Evolutionary conservation across 2,888 invertebrate genomes (phyloP), one percentile per base, ranked within the genome.

Genomic region (Agapetus fuscipes): DNA sequence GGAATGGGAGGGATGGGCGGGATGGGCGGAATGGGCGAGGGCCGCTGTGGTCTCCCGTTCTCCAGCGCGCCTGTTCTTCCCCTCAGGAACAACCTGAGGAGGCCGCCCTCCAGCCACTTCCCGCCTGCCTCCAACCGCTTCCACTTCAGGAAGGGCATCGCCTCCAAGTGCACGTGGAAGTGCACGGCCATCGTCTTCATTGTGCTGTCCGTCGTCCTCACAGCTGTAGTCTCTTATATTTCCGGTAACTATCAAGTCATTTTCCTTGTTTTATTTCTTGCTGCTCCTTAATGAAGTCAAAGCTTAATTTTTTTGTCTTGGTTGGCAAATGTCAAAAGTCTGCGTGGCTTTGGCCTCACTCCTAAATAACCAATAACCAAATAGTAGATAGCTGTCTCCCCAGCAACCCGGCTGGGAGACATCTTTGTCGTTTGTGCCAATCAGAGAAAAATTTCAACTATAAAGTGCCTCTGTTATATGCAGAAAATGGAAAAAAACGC

Each of bases 121-220:
- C 78, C 82, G 49, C 75, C 74, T 29, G 69, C 75, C 15, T 70
- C 74, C 51, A 82, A 83, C 52, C 75, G 87, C 54, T 86, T 87
- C 68, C 88, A 86, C 65, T 87, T 88, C 65, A 80, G 84, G 59
- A 88, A 89, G 73, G 86, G 85, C 53, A 71, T 88, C 54, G 80
- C 85, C 41, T 83, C 86, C 52, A 75, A 78, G 55, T 94, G 94
- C 67, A 86, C 88, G 48, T 93, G 93, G 88, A 86, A 86, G 64
- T 88, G 91, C 66, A 81, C 89, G 52, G 89, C 91, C 49, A 84
- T 94, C 59, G 79, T 84, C 51, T 83, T 89, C 60, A 83, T 90
- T 58, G 76, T 87, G 63, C 74, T 90, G 53, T 81, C 86, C 53
- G 78, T 87, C 53, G 76, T 87, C 55, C 74, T 93, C 53, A 77